Evolutionary conservation across 2,888 invertebrate species (phyloP), one percentile per base, ranked within the genome.

Genomic region (Junonia oenone): DNA sequence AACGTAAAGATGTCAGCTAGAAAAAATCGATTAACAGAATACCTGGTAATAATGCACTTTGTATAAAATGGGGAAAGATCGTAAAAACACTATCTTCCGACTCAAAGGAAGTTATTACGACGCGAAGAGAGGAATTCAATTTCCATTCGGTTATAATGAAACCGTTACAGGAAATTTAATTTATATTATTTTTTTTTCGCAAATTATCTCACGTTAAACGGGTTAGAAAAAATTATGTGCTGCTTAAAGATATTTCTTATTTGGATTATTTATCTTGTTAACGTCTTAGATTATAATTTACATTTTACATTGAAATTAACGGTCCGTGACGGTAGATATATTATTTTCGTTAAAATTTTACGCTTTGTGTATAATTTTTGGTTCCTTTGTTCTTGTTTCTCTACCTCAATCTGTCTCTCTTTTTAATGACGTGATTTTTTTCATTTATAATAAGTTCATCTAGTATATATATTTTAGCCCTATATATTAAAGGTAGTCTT

Each of bases 81-180:
- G 14, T 14, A 50, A 43, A 43, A 43, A 48, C 22, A 31, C 22
- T 17, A 50, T 38, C 15, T 19, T 19, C 45, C 8, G 31, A 37
- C 37, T 55, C 52, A 62, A 59, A 59, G 55, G 55, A 59, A 57
- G 62, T 52, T 53, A 59, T 62, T 55, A 59, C 37, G 38, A 46
- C 50, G 37, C 45, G 45, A 27, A 45, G 26, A 35, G 51, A 48
- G 57, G 57, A 58, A 56, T 55, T 61, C 54, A 57, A 63, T 63
- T 59, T 61, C 58, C 56, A 55, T 22, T 59, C 37, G 45, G 58
- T 61, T 56, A 63, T 55, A 56, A 52, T 52, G 56, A 56, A 61
- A 59, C 59, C 13, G 3, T 40, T 19, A 19, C 11, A 53, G 47
- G 46, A 47, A 50, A 46, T 51, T 38, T 29, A 38, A 48, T 50